phyloP scores from a whole-genome alignment of 2,888 invertebrate genomes.

The Cheiracanthium punctorium region DNA sequence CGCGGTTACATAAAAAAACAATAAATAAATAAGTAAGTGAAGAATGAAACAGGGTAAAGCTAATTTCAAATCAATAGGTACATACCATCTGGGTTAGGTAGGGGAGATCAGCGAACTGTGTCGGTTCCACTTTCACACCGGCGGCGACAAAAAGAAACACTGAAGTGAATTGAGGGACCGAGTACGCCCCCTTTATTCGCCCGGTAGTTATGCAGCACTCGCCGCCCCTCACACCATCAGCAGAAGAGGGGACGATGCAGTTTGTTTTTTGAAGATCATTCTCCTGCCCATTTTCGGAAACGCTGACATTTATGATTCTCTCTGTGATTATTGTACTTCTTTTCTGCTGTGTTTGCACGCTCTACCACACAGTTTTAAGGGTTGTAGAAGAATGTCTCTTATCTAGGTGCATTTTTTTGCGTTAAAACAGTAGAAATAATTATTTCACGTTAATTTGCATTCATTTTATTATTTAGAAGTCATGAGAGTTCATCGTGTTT shows the following conservation, averaged over 20 bases:
- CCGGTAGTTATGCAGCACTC: not conserved
- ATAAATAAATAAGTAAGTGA: not conserved
- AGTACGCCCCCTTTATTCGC: conserved; percentile 3
- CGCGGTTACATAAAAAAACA: not conserved
- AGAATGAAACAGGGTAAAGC: not conserved
- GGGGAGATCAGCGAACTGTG: conserved; percentile 48
- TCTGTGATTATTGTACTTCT: too few species aligned
- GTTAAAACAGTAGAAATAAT: too few species aligned
- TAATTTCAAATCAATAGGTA: conserved; percentile 12
- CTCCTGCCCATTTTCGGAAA: not conserved
- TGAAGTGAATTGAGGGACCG: conserved; percentile 21
- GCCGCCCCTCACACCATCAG: not conserved
- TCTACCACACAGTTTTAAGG: too few species aligned
- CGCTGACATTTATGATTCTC: not conserved
- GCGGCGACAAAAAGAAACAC: conserved; percentile 41
- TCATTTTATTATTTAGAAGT: too few species aligned
- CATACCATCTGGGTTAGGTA: conserved; percentile 50
- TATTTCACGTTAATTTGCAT: too few species aligned
- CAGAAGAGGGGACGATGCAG: not conserved
- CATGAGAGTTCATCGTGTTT: too few species aligned
- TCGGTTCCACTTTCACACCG: conserved; percentile 60
- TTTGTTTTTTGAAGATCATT: not conserved
- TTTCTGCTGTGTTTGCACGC: too few species aligned
- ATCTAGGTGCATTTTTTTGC: too few species aligned
- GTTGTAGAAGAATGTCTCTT: too few species aligned